Conservation (phyloP, 1,140 invertebrate species). For the Drosophila fuyamai region DNA sequence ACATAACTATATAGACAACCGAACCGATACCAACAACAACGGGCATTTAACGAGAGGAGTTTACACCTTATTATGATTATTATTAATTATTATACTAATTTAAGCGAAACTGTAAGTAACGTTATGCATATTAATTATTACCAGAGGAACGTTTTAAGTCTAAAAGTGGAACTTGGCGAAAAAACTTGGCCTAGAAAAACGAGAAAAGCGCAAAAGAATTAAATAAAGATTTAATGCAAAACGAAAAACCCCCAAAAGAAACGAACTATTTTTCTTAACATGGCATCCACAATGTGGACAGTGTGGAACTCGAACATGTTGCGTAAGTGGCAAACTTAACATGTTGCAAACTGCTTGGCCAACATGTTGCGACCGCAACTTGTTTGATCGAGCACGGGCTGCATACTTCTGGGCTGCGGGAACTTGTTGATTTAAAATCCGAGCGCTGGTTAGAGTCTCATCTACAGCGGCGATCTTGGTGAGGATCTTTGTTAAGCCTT, state of each 20-base stretch:
- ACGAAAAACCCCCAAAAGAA: conserved; percentile 39
- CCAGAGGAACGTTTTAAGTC: conserved; percentile 56
- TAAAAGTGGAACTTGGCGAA: conserved; percentile 31
- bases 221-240: conserved; percentile 81
- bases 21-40: conserved; percentile 34
- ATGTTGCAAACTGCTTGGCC: no score
- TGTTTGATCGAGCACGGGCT: neutral
- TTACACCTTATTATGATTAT: conserved; percentile 69
- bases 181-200: conserved; percentile 15
- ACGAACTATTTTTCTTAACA: conserved; percentile 23
- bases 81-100: conserved; percentile 71
- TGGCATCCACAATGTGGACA: conserved; percentile 31
- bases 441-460: neutral
- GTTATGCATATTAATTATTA: conserved; percentile 77
- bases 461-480: neutral
- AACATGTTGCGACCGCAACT: neutral
- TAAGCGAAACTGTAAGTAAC: conserved; percentile 77
- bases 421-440: conserved; percentile 1
- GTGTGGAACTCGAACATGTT: conserved; percentile 56
- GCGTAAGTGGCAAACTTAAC: neutral
- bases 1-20: conserved; percentile 26
- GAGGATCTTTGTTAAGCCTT: neutral
- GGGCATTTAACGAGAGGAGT: conserved; percentile 37
- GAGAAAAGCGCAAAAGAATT: conserved; percentile 52
- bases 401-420: conserved; percentile 10